Evolutionary conservation across 2,797 vertebrate genomes (phyloP).

Genomic region (Paguma larvata): DNA sequence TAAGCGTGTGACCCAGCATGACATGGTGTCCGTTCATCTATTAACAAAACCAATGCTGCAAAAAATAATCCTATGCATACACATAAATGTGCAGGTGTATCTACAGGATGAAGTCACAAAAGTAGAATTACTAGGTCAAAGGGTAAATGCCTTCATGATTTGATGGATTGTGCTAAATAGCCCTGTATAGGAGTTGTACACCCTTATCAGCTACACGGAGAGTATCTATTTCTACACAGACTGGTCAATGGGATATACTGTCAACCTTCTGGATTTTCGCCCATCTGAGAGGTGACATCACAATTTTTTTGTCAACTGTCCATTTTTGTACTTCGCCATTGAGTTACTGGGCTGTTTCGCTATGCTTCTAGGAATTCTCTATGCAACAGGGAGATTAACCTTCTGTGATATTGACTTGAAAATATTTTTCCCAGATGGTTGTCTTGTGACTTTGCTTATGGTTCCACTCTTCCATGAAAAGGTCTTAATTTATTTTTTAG

Average conservation of each 20-base stretch:
- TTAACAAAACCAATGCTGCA: neutral
- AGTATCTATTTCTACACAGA: neutral
- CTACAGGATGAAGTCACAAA: neutral
- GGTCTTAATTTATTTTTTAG: conserved; percentile 1
- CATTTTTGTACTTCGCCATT: neutral
- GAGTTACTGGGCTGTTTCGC: neutral
- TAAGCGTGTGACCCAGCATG: neutral
- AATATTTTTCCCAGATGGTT: conserved; percentile 29
- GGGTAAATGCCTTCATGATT: neutral
- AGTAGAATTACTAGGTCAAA: neutral
- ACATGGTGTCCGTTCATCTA: neutral
- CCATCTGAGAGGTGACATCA: neutral
- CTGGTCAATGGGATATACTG: neutral
- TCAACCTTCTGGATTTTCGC: neutral
- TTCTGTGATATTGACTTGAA: neutral
- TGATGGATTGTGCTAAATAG: neutral
- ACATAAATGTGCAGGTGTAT: neutral
- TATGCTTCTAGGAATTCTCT: neutral
- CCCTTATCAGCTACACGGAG: neutral
- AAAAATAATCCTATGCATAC: neutral
- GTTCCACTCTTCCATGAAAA: conserved; percentile 5
- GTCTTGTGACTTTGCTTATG: conserved; percentile 16
- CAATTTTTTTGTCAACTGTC: neutral
- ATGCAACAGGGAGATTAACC: neutral
- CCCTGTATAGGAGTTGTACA: neutral